phyloP scores from a whole-genome alignment of 2,888 invertebrate genomes.

The Apodemia zela region DNA sequence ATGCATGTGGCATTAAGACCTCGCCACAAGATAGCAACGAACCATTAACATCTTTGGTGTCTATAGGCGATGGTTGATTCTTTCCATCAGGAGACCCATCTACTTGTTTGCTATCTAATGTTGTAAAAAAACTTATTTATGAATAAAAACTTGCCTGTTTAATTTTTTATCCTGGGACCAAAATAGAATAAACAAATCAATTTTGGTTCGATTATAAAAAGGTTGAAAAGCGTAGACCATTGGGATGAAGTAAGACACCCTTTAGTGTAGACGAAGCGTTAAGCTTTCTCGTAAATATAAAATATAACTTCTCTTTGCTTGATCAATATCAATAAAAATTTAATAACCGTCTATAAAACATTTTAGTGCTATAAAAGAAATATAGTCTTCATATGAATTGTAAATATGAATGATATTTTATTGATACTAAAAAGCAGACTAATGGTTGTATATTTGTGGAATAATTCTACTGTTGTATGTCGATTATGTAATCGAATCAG shows the following conservation, averaged over 20 bases:
- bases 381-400: conserved; percentile 30
- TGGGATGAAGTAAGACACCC: not conserved
- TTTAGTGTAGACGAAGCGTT: conserved; percentile 4
- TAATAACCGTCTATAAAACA: conserved; percentile 23
- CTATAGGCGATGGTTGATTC: no score
- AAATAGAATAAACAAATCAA: no score
- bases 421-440: not conserved
- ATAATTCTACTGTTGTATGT: not conserved
- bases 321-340: conserved; percentile 16
- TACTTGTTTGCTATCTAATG: no score
- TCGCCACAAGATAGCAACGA: no score
- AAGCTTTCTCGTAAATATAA: conserved; percentile 16
- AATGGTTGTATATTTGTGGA: not conserved
- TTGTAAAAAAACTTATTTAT: not conserved
- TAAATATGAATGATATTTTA: conserved; percentile 31
- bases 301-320: conserved; percentile 17
- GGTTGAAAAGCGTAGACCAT: not conserved
- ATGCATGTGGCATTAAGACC: no score
- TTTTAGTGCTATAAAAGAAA: conserved; percentile 28
- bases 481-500: not conserved
- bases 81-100: no score
- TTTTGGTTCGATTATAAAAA: not conserved
- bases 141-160: not conserved
- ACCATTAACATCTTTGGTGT: no score
- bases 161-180: no score